A percentile compares a stretch with the other conserved stretches of the same genome.
phyloP scores from a whole-genome alignment of 2,113 vertebrate species.

The Phoenicopterus ruber region DNA sequence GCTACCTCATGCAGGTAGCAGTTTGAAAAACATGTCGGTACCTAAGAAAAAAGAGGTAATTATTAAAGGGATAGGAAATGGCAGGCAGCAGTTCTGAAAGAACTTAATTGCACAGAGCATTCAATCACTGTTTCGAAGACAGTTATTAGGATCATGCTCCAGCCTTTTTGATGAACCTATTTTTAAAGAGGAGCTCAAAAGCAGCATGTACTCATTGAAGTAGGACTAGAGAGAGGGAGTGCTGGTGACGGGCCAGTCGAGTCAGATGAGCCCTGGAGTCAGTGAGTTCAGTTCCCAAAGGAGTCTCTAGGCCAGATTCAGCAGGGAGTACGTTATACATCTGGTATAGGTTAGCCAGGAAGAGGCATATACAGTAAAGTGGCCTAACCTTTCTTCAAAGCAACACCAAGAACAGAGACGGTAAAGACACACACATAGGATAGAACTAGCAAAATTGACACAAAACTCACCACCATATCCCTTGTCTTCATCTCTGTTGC shows the following conservation, averaged over 20 bases:
- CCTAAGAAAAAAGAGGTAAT: not conserved
- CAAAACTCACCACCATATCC: not conserved
- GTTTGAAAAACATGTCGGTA: conserved; percentile 10
- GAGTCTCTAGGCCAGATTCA: not conserved
- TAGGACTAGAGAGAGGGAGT: not conserved
- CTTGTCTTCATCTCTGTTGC: not conserved
- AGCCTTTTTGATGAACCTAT: not conserved
- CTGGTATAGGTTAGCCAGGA: not conserved
- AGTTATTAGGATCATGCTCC: not conserved
- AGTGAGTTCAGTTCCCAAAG: not conserved
- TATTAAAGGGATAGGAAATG: conserved; percentile 37
- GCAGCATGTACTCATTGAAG: not conserved
- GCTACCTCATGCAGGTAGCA: not conserved
- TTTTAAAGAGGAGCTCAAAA: conserved; percentile 20
- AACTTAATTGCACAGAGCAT: not conserved
- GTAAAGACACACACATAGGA: not conserved
- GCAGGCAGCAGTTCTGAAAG: conserved; percentile 22
- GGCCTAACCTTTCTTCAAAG: not conserved
- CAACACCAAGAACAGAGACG: not conserved
- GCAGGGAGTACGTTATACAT: not conserved
- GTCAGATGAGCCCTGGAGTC: not conserved
- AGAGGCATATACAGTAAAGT: not conserved
- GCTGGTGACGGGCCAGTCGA: not conserved
- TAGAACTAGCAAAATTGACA: not conserved
- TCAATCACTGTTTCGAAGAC: conserved; percentile 6